A percentile compares a stretch with the other conserved stretches of the same genome.
phyloP scores from a whole-genome alignment of 2,888 invertebrate genomes.

The Phaonia tiefii region DNA sequence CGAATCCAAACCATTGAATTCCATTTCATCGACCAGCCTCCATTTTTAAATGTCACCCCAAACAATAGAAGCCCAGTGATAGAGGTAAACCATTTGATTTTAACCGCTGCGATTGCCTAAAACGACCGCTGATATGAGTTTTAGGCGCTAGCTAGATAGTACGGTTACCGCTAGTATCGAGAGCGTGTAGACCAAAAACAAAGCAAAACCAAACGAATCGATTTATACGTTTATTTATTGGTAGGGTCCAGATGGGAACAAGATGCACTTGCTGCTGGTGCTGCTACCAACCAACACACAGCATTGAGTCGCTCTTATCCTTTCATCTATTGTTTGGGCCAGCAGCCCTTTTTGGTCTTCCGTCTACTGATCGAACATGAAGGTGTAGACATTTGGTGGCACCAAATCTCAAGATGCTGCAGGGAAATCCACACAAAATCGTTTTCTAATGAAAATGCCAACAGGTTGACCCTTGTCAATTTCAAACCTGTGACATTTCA shows the following conservation, averaged over 20 bases:
- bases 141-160: constrained; percentile 26
- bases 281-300: neutral
- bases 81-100: constrained; percentile 45
- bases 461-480: constrained; percentile 56
- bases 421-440: constrained; percentile 30
- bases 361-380: neutral
- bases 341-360: neutral
- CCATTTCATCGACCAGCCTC: constrained; percentile 31
- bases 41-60: constrained; percentile 51
- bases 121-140: neutral
- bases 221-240: too few relatives aligned
- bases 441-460: constrained; percentile 47
- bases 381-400: constrained; percentile 45
- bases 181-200: neutral
- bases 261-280: neutral
- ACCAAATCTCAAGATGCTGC: neutral
- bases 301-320: constrained; percentile 31
- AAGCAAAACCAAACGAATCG: neutral
- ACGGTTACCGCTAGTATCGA: constrained; percentile 14
- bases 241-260: neutral
- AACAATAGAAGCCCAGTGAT: constrained; percentile 15
- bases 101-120: constrained; percentile 28
- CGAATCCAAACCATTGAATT: neutral
- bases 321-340: constrained; percentile 38
- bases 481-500: constrained; percentile 37